Evolutionary conservation across 2,888 invertebrate genomes (phyloP).

Genomic region (Drosophila neonasuta): DNA sequence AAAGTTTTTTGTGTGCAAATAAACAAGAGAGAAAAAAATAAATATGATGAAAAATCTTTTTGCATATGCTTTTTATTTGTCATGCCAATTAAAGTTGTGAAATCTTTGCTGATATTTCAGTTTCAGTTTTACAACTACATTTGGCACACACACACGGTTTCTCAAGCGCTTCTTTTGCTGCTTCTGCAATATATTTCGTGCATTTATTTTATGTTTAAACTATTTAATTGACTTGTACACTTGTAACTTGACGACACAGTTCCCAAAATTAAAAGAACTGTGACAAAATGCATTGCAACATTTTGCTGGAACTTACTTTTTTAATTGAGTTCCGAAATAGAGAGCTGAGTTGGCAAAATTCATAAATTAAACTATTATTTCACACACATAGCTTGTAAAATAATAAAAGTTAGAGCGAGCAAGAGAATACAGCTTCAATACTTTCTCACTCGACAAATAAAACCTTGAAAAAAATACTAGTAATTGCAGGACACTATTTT

Average conservation of each 20-base stretch:
- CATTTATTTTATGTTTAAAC: slow-evolving; percentile 24
- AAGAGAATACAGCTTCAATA: no score
- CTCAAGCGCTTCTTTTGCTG: slow-evolving; percentile 13
- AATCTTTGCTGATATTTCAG: slow-evolving; percentile 57
- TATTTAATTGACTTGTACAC: slow-evolving; percentile 41
- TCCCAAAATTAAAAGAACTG: slow-evolving; percentile 3
- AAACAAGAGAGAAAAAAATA: slow-evolving; percentile 14
- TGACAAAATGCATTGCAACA: background rate
- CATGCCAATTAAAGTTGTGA: slow-evolving; percentile 67
- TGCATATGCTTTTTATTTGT: slow-evolving; percentile 50
- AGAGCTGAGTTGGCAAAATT: background rate
- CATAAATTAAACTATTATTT: no score
- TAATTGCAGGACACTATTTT: no score
- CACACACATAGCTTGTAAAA: no score
- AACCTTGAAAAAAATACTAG: no score
- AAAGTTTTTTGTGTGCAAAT: slow-evolving; percentile 60
- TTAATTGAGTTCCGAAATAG: slow-evolving; percentile 3
- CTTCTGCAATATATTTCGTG: slow-evolving; percentile 11
- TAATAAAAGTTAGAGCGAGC: no score
- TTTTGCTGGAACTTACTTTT: background rate
- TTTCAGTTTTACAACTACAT: slow-evolving; percentile 37
- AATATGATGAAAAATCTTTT: slow-evolving; percentile 33
- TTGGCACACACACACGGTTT: slow-evolving; percentile 23
- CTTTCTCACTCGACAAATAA: no score
- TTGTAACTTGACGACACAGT: slow-evolving; percentile 23